A percentile compares a stretch with the other conserved stretches of the same genome.
Conservation (phyloP, 1,140 invertebrate species). For the Anthonomus grandis region DNA sequence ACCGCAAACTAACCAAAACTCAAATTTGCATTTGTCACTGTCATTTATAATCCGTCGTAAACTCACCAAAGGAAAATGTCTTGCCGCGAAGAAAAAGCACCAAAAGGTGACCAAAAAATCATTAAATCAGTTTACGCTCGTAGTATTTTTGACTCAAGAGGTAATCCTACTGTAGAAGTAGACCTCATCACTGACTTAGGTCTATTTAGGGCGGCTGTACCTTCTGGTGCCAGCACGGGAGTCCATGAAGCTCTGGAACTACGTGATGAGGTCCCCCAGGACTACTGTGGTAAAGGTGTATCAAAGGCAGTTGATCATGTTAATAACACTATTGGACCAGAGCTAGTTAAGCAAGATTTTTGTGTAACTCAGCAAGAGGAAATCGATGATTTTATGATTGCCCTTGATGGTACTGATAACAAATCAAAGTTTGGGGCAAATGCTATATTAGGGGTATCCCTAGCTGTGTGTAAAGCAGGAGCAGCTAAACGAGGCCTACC, state of each 20-base stretch:
- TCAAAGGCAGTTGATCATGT: constrained; percentile 90
- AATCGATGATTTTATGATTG: constrained; percentile 91
- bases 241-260: constrained; percentile 97
- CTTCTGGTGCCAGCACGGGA: constrained; percentile 95
- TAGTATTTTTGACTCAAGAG: constrained; percentile 98
- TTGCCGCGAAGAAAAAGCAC: too few species aligned
- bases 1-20: too few species aligned
- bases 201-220: constrained; percentile 93
- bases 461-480: constrained; percentile 95
- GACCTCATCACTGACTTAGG: constrained; percentile 81
- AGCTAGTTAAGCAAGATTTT: constrained; percentile 76
- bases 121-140: constrained; percentile 85
- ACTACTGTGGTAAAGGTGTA: constrained; percentile 95
- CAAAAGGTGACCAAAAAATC: too few species aligned
- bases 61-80: too few species aligned
- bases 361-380: constrained; percentile 88
- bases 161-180: constrained; percentile 98
- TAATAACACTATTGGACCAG: constrained; percentile 82
- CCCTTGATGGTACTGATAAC: constrained; percentile 94
- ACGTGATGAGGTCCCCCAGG: constrained; percentile 83
- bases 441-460: constrained; percentile 90
- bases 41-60: too few species aligned
- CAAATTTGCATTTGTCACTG: too few species aligned
- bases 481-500: constrained; percentile 91
- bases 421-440: constrained; percentile 96